These are phyloP conservation scores for Brachirus orientalis DNA, from an alignment of 2,113 vertebrate genomes.

Conservation along the genomic window DNA sequence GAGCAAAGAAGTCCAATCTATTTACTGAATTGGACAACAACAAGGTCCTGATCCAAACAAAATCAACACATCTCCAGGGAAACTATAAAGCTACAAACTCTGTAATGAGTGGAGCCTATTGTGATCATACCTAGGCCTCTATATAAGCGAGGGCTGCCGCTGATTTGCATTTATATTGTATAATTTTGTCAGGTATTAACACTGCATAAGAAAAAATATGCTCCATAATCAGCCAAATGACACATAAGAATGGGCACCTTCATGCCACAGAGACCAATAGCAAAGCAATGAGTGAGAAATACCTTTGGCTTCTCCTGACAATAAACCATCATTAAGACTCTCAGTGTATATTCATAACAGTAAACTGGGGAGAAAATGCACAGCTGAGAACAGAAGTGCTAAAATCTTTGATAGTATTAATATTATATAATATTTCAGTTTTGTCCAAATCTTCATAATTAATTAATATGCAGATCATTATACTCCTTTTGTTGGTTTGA, in stretches of 20 bases:
- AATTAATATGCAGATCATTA: not conserved
- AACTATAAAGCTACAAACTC: conserved; percentile 27
- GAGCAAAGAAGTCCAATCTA: conserved; percentile 1
- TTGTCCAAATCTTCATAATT: not conserved
- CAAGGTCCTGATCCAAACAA: conserved; percentile 10
- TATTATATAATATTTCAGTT: no score
- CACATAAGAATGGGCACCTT: conserved; percentile 49
- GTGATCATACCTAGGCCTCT: conserved; percentile 36
- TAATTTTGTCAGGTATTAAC: conserved; percentile 62
- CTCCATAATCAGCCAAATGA: conserved; percentile 50
- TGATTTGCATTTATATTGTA: conserved; percentile 69
- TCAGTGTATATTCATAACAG: not conserved
- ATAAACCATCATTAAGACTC: conserved; percentile 17
- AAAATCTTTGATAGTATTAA: no score
- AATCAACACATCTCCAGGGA: conserved; percentile 34
- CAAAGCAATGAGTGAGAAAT: conserved; percentile 33
- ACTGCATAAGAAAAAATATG: conserved; percentile 35
- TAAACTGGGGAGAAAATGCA: not conserved
- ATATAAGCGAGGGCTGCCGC: conserved; percentile 19
- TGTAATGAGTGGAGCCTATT: conserved; percentile 49
- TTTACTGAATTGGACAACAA: conserved; percentile 9
- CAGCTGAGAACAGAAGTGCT: not conserved
- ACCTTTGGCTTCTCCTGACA: conserved; percentile 37
- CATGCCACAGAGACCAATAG: conserved; percentile 38
- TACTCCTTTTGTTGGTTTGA: not conserved